Conservation (phyloP, 2,113 vertebrate genomes). For the Apistogramma diplotaenia region DNA sequence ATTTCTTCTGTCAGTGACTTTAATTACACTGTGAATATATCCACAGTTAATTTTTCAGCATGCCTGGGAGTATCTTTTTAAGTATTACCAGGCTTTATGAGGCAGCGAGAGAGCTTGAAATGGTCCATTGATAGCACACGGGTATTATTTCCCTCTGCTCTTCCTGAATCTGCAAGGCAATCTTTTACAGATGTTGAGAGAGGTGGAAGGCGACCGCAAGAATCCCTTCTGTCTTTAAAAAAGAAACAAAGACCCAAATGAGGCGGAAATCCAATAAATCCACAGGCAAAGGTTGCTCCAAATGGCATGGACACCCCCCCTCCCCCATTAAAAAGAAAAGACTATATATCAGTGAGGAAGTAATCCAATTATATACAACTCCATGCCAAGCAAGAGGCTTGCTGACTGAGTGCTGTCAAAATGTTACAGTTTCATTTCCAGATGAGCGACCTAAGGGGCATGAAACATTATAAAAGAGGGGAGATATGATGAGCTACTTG, state of each 20-base stretch:
- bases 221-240: conserved; percentile 39
- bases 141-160: conserved; percentile 60
- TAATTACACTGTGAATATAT: background rate
- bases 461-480: background rate
- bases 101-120: conserved; percentile 45
- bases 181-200: conserved; percentile 69
- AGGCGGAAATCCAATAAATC: conserved; percentile 40
- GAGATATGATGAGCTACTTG: background rate
- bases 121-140: conserved; percentile 51
- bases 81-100: conserved; percentile 52
- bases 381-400: background rate
- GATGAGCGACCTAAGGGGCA: background rate
- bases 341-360: conserved; percentile 22
- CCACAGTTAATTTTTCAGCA: conserved; percentile 4
- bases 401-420: background rate
- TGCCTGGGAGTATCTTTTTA: conserved; percentile 28
- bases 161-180: conserved; percentile 50
- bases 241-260: conserved; percentile 35
- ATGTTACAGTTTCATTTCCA: conserved; percentile 9
- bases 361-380: conserved; percentile 10
- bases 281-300: conserved; percentile 16
- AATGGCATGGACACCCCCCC: background rate
- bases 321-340: background rate
- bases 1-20: conserved; percentile 17
- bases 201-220: conserved; percentile 43